Base-by-base conservation (phyloP, 2,113 vertebrate genomes). In the Dipodomys ordii region DNA sequence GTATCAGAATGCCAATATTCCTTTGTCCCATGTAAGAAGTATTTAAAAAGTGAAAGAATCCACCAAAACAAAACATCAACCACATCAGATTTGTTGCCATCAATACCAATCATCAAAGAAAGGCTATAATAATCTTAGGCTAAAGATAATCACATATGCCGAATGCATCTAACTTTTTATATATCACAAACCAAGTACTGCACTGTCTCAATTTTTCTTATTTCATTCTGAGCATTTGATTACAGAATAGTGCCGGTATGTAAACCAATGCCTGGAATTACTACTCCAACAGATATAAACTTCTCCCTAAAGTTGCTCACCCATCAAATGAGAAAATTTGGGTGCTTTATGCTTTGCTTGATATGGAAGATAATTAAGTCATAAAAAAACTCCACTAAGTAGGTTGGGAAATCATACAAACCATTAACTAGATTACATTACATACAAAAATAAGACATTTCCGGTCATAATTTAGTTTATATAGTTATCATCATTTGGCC, bases 361-460 rank as follows among this genome's bases (percentile, higher is more conserved):
- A 74, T 62, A 83, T 64, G 88, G 81, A 94, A 92, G 77, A 77
- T 73, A 88, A 92, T 94, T 95, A 92, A 83, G 83, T 91, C 68
- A 84, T 93, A 93, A 94, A 76, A 95, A 68, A 13, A 4, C 53
- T 68, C 57, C 83, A 95, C 83, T 91, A 94, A 91, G 68, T 53
- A 91, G 35, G 89, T 92, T 94, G 53, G 84, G 91, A 96, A 95
- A 77, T 76, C 68, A 91, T 87, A 89, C 64, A 93, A 94, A 69
- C 81, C 81, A 91, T 94, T 93, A 95, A 72, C 20, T 65, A 91
- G 28, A 89, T 89, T 89, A 83, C 18, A 83, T 72, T 69, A 84
- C 94, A 77, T 73, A 46, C 77, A 57, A 91, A 92, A 92, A 57
- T 35, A 92, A 89, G 77, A 81, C 23, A 20, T 2, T 77, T 89